Evolutionary conservation across 2,797 vertebrate species (phyloP), one percentile per base, ranked within the genome.

Genomic region (Coregonus sp.): DNA sequence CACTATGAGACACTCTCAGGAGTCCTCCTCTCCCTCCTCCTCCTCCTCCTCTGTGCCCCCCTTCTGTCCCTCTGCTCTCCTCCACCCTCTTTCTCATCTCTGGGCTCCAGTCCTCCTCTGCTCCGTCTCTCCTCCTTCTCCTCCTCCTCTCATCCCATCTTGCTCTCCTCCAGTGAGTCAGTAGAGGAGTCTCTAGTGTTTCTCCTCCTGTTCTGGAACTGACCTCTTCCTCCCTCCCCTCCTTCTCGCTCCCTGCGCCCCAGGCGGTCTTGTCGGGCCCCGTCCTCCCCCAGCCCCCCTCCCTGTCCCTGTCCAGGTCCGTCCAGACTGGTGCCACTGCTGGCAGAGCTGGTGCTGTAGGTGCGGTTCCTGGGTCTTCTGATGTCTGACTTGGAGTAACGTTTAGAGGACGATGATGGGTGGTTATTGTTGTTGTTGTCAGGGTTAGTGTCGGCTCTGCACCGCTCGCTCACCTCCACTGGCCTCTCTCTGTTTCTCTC

Each of bases 271-370:
- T 79, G 79, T 61, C 83, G 86, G 54, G 52, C 33, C 20, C 73
- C 67, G 20, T 84, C 85, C 12, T 40, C 66, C 35, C 78, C 74
- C 73, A 51, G 14, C 1, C 52, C 51, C 63, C 20, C 65, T 35
- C 47, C 51, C 70, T 31, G 69, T 33, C 31, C 81, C 5, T 89
- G 82, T 65, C 95, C 81, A 5, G 89, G 83, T 66, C 95, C 95
- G 0, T 98, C 97, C 0, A 93, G 33, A 11, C 98, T 99, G 85
- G 96, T 95, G 82, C 87, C 96, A 80, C 98, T 99, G 18, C 98
- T 98, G 0, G 96, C 96, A 0, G 98, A 99, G 86, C 98, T 99
- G 0, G 97, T 98, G 89, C 98, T 99, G 84, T 96, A 98, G 4
- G 96, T 97, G 63, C 97, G 95, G 80, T 95, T 96, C 0, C 97